Evolutionary conservation across 1,140 invertebrate species (phyloP), one percentile per base, ranked within the genome.

Genomic region (Ooceraea biroi): DNA sequence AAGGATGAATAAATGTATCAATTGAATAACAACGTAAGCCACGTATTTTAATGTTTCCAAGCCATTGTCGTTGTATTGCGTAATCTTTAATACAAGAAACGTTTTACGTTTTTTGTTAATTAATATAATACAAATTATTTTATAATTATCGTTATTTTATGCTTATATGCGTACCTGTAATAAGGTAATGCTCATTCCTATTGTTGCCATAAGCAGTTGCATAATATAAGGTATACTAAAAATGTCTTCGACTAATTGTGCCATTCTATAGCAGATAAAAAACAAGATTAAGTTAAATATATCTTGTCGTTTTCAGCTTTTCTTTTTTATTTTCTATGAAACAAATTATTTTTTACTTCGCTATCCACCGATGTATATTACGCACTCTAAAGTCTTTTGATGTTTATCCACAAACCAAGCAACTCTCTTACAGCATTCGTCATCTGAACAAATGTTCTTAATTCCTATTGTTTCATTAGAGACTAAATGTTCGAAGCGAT

Each of bases 1-100:
- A 10, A 87, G 27, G 25, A 46, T 80, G 17, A 90, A 89, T 46
- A 90, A 63, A 63, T 90, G 89, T 8, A 87, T 61, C 41, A 89
- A n/a, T 27, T 86, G 61, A n/a, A 46, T 85, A 4, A 88, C 0
- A 5, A 82, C 63, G 27, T 85, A 88, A 12, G 61, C 5, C 0
- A 30, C 14, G 48, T 74, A 88, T 55, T 76, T 83, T 3, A 71
- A 4, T 12, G 1, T 11, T 19, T 65, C 58, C 36, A 61, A 11
- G 12, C 19, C 12, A 17, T 44, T 17, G 11, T 3, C 11, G 1
- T 44, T 0, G 3, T 55, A 17, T 7, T 22, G 72, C 36, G 80
- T 48, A 0, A 63, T n/a, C 72, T 76, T 50, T 8, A 25, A 76
- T 27, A 55, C 11, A 8, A 44, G 63, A 65, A 19, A 74, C 3